Percentiles rank a stretch among this genome's conserved stretches.
These are phyloP conservation scores for Melanotaenia pygmaea DNA, from an alignment of 2,797 vertebrate genomes.

Conservation along the genomic window DNA sequence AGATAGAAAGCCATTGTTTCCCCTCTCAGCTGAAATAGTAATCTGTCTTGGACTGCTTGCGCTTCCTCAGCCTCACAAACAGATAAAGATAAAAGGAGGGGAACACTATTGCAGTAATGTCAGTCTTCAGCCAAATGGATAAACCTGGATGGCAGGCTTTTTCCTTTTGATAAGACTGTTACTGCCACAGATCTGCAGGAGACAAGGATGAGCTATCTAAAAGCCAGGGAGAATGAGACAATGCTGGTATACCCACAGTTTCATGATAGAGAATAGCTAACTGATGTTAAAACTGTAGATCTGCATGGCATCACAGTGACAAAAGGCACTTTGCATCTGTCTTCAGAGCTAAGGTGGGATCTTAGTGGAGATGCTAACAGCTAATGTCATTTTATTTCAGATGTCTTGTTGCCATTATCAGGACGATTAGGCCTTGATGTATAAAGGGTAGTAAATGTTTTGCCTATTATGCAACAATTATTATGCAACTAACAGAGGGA, in stretches of 20 bases:
- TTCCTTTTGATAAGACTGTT: constrained; percentile 64
- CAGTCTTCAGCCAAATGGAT: constrained; percentile 75
- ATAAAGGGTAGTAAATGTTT: constrained; percentile 27
- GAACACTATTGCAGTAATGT: constrained; percentile 58
- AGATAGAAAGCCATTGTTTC: constrained; percentile 67
- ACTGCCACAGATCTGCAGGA: constrained; percentile 65
- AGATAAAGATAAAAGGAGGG: constrained; percentile 64
- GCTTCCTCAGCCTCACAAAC: constrained; percentile 50
- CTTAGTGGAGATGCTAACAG: constrained; percentile 45
- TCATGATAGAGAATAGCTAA: constrained; percentile 26
- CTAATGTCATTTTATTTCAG: constrained; percentile 18
- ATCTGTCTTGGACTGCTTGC: constrained; percentile 63
- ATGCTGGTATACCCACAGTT: constrained; percentile 11
- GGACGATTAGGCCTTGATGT: constrained; percentile 47
- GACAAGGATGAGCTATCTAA: constrained; percentile 71
- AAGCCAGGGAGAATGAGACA: constrained; percentile 52
- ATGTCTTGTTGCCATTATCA: background rate
- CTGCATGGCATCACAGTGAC: constrained; percentile 15
- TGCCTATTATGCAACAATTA: constrained; percentile 34
- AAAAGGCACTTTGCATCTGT: constrained; percentile 22
- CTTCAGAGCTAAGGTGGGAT: constrained; percentile 34
- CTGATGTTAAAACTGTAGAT: constrained; percentile 40
- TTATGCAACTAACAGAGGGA: constrained; percentile 24
- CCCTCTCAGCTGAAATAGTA: constrained; percentile 54
- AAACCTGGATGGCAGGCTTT: constrained; percentile 72